Conservation (phyloP, 2,113 vertebrate genomes). For the Cairina moschata region DNA sequence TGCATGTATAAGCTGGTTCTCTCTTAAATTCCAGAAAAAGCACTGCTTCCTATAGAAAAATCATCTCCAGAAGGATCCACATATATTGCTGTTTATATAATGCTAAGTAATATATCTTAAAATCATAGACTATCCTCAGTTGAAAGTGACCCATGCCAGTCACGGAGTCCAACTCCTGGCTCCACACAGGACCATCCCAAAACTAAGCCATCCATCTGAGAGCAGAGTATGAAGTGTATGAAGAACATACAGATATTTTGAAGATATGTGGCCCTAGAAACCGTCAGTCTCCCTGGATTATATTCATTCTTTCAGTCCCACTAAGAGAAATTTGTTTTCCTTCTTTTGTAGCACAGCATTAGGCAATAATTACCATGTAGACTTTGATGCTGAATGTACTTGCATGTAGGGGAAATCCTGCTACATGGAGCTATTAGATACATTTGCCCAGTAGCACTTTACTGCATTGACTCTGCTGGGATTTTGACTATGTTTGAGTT, state of each 20-base stretch:
- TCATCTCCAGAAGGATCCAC: background rate
- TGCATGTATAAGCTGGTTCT: background rate
- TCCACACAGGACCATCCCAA: too few species aligned
- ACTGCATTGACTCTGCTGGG: constrained; percentile 43
- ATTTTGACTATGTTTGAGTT: constrained; percentile 19
- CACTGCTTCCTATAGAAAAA: background rate
- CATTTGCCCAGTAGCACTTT: constrained; percentile 45
- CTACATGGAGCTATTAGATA: constrained; percentile 46
- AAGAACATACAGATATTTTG: background rate
- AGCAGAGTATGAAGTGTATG: background rate
- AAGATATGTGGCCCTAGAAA: background rate
- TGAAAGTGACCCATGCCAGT: too few species aligned
- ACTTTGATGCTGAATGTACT: constrained; percentile 5
- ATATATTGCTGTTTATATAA: background rate
- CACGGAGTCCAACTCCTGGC: too few species aligned
- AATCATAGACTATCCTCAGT: background rate
- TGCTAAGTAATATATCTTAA: background rate
- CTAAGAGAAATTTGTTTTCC: constrained; percentile 12
- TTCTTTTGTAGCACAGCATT: constrained; percentile 1
- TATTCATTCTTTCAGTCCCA: background rate
- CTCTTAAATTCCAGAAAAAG: background rate
- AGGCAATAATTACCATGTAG: constrained; percentile 51
- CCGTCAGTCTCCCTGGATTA: background rate
- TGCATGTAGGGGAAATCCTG: constrained; percentile 6
- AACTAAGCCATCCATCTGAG: too few species aligned